These are phyloP conservation scores for Spinibarbus caldwelli DNA, from an alignment of 2,797 vertebrate genomes.

Conservation along the genomic window DNA sequence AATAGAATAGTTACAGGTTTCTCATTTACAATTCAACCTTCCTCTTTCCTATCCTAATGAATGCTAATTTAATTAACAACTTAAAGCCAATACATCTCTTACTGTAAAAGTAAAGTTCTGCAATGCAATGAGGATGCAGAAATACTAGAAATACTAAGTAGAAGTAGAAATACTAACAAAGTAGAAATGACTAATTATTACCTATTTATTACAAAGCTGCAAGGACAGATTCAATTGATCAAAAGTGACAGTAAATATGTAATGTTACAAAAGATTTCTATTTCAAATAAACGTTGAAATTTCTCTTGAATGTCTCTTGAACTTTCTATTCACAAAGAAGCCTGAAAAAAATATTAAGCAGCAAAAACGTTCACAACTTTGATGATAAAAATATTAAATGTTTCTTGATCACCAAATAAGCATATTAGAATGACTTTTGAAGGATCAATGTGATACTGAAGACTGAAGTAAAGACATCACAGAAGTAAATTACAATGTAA, in stretches of 20 bases:
- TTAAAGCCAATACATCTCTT: constrained; percentile 7
- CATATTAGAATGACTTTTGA: too few relatives aligned
- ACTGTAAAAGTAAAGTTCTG: constrained; percentile 33
- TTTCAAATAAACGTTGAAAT: background rate
- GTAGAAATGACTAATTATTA: background rate
- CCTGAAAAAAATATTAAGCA: background rate
- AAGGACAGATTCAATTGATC: background rate
- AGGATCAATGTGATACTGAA: background rate
- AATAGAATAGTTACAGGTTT: constrained; percentile 12
- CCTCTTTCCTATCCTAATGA: constrained; percentile 29
- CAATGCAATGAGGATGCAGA: background rate
- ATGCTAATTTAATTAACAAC: constrained; percentile 36
- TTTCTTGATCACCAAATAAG: too few relatives aligned
- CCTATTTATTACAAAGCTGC: background rate
- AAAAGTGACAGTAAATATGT: background rate
- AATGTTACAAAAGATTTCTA: background rate
- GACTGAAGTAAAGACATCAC: background rate
- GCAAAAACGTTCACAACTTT: background rate
- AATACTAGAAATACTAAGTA: background rate
- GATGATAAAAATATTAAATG: background rate
- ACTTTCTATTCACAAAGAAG: background rate
- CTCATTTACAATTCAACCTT: constrained; percentile 42
- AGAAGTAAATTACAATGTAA: background rate
- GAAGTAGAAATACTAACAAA: background rate
- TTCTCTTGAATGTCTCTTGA: background rate